phyloP scores from a whole-genome alignment of 2,888 invertebrate species.

The Heliconius cydno region DNA sequence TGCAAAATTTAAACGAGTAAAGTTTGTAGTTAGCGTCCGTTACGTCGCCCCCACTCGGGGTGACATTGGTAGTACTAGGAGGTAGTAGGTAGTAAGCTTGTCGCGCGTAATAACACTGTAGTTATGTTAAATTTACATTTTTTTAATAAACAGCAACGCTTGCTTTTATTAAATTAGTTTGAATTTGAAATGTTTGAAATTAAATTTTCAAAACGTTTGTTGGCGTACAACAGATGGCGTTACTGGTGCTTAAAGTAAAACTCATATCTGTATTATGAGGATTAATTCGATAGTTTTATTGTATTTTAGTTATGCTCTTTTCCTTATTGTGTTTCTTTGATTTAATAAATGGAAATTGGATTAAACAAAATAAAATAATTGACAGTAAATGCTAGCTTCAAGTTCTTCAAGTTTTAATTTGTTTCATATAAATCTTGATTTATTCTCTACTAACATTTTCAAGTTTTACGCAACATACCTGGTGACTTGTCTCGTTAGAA shows the following conservation, averaged over 20 bases:
- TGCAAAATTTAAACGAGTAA: slow-evolving; percentile 83
- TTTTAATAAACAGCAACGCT: not conserved
- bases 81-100: not conserved
- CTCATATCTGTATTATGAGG: not conserved
- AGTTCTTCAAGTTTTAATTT: not conserved
- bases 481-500: not conserved
- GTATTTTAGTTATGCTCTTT: not conserved
- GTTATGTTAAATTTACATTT: no score
- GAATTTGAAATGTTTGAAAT: not conserved
- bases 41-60: slow-evolving; percentile 59
- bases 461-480: not conserved
- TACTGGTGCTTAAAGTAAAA: not conserved
- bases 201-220: not conserved
- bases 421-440: not conserved
- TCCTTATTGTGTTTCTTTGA: no score
- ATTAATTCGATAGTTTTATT: not conserved
- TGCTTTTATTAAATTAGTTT: not conserved
- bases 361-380: no score
- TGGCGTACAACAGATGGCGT: slow-evolving; percentile 2
- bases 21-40: slow-evolving; percentile 69
- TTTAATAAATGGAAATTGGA: no score
- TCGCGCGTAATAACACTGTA: not conserved
- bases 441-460: not conserved
- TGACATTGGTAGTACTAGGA: slow-evolving; percentile 58
- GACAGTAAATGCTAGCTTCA: not conserved